A percentile compares a stretch with the other conserved stretches of the same genome.
Evolutionary conservation across 2,888 invertebrate species (phyloP).

Genomic region (Patella caerulea): DNA sequence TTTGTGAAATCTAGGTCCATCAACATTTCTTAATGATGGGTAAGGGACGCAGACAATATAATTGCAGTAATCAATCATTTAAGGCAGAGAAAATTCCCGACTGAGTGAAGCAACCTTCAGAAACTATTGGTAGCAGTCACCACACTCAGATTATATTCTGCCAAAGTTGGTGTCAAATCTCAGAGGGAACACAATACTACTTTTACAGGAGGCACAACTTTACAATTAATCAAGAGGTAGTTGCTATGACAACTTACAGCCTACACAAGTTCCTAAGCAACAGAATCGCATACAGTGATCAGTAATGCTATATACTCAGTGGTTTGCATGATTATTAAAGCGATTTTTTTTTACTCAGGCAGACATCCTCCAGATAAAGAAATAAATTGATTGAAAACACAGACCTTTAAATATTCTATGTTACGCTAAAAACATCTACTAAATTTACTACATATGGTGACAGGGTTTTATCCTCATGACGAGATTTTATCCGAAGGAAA

Average conservation of each 20-base stretch:
- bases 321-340: no score
- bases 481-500: no score
- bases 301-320: no score
- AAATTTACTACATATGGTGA: no score
- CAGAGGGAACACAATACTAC: background rate
- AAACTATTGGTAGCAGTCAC: background rate
- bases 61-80: background rate
- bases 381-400: no score
- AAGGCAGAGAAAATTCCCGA: background rate
- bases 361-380: no score
- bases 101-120: background rate
- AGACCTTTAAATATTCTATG: no score
- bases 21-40: no score
- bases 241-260: constrained; percentile 10
- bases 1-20: no score
- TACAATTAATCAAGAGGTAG: constrained; percentile 5
- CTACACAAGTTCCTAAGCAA: constrained; percentile 13
- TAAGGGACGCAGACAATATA: background rate
- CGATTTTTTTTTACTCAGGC: no score
- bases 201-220: constrained; percentile 10
- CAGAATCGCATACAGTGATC: background rate
- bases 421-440: no score
- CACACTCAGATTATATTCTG: background rate
- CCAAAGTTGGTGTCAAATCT: constrained; percentile 5
- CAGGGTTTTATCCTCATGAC: no score